Conservation (phyloP, 2,113 vertebrate species). For the Chlorodrepanis virens region DNA sequence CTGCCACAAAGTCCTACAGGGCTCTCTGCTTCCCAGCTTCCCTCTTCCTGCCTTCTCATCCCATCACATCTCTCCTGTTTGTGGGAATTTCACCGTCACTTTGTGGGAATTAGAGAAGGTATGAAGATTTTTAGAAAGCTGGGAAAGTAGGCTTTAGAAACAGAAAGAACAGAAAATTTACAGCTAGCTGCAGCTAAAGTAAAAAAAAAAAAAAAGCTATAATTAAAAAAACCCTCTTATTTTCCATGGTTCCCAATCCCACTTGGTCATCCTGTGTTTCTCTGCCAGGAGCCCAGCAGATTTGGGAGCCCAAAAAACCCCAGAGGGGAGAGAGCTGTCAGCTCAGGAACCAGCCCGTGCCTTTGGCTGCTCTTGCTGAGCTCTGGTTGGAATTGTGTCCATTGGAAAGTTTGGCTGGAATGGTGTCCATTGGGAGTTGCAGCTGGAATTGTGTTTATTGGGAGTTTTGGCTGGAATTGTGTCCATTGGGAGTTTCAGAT, state of each 20-base stretch:
- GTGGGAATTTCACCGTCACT: neutral
- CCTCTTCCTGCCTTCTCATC: neutral
- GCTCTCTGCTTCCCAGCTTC: neutral
- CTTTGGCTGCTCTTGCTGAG: neutral
- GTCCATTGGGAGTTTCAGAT: neutral
- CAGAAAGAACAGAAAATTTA: neutral
- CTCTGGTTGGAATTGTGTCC: fast-evolving
- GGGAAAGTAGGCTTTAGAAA: neutral
- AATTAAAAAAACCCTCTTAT: neutral
- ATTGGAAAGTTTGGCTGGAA: no score
- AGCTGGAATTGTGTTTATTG: no score
- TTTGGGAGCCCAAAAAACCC: neutral
- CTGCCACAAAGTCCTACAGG: neutral
- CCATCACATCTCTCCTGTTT: neutral
- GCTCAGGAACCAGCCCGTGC: neutral
- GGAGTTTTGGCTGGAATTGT: fast-evolving
- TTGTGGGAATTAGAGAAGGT: neutral
- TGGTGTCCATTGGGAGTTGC: no score
- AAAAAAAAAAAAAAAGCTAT: neutral
- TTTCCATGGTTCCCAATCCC: neutral
- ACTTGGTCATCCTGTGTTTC: neutral
- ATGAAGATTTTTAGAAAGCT: neutral
- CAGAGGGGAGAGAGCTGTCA: neutral
- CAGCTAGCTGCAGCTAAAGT: neutral
- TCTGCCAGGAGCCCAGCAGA: neutral